Base-by-base conservation (phyloP, 2,797 vertebrate species). In the Bovichtus variegatus region DNA sequence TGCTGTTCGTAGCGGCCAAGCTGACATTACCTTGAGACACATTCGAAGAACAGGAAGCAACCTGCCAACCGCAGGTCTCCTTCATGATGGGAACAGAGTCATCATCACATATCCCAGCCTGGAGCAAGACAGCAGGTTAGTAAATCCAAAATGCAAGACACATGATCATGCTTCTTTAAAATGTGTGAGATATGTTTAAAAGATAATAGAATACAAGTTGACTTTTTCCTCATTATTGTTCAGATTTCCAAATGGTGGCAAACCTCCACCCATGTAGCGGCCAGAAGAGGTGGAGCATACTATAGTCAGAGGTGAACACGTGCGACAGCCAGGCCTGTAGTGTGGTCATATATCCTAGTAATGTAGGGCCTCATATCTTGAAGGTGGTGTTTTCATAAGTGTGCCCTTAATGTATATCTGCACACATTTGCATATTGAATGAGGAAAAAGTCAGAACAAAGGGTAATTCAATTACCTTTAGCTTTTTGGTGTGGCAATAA, bases 61-160 rank as follows among this genome's bases (percentile, higher is more conserved):
- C 85, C 85, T 93, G 71, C 80, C 90, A 4, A 80, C 86, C 76
- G 62, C 90, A 23, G 89, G 91, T 50, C 77, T 92, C 19, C 88
- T 90, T 40, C 89, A 88, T 44, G 91, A 86, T 2, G 69, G 81
- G 31, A 87, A 89, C 80, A 57, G 46, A 86, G 86, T 83, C 51
- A 55, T 80, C 60, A 78, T 90, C 3, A 76, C 82, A 0, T 86
- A 85, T 79, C 90, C 88, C 47, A 77, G 63, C 78, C 86, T 84
- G 65, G 92, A 95, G 31, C 82, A 90, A 10, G 85, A 93, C 13
- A 92, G 78, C 91, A 95, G 92, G 95, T 95, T 78, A 80, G 73
- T 76, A 2, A 62, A 70, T 34, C 34, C 2, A 46, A 49, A 38
- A 58, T 27, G 12, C 18, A 47, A 64, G 4, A 34, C 4, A 46